Percentiles rank a stretch among this genome's conserved stretches.
Conservation (phyloP, 2,797 vertebrate species). For the Gallirallus australis region DNA sequence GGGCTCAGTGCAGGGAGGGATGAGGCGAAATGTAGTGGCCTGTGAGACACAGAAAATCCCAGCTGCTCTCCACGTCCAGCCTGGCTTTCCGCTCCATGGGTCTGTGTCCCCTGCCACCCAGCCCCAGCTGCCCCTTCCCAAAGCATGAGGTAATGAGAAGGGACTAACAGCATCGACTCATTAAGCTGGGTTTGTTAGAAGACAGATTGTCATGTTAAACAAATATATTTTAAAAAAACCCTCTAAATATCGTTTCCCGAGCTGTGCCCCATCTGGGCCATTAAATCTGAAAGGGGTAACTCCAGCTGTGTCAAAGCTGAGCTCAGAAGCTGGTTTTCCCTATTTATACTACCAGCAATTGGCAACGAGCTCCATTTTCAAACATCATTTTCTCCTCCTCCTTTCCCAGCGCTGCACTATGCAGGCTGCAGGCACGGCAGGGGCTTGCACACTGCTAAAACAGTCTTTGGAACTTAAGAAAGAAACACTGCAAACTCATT, state of each 20-base stretch:
- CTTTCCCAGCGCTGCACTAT: not conserved
- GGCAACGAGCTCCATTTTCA: constrained; percentile 14
- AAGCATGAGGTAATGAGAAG: not conserved
- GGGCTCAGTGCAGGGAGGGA: not conserved
- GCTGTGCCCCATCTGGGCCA: not conserved
- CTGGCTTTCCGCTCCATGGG: not conserved
- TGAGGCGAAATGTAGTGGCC: not conserved
- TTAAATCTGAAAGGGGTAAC: constrained; percentile 25
- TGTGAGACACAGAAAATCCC: not conserved
- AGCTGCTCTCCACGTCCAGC: not conserved
- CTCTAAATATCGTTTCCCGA: not conserved
- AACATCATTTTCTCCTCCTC: not conserved
- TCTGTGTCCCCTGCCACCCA: constrained; percentile 5
- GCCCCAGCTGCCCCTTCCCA: constrained; percentile 43
- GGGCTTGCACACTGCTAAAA: not conserved
- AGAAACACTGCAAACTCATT: not conserved
- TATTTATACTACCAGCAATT: not conserved
- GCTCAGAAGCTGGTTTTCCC: constrained; percentile 4
- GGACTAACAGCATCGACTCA: not conserved
- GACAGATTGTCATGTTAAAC: constrained; percentile 53
- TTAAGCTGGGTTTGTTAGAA: not conserved
- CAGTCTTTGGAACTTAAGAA: not conserved
- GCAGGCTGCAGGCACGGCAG: not conserved
- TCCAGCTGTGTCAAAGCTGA: constrained; percentile 26
- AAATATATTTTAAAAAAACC: not conserved